Evolutionary conservation across 2,888 invertebrate species (phyloP), one percentile per base, ranked within the genome.

Genomic region (Allacma fusca): DNA sequence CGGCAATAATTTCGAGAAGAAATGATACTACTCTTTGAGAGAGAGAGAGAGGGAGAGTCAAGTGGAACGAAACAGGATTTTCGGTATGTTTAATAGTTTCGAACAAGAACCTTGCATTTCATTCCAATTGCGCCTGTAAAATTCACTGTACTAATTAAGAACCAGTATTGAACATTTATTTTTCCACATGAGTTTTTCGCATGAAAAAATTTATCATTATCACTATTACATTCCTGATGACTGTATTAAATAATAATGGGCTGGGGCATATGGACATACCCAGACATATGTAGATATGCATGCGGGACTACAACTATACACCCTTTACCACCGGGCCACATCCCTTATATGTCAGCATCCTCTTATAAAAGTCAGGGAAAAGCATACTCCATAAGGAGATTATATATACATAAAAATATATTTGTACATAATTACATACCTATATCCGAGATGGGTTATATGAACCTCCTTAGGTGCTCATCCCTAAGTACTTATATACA

Each of bases 201-300:
- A 40, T 21, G 40, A 40, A 70, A 70, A 43, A 50, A 70, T 26
- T 50, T n/a, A 50, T 70, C 70, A 70, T 70, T 70, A 70, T 70
- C 70, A 50, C 70, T 50, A 70, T 70, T 70, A 65, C n/a, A 26
- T 44, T 24, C 12, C 44, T 70, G 50, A 70, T 70, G 70, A 70
- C 70, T 70, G 50, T 70, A 70, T 70, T 70, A 70, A 70, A 50
- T 50, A 19, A 50, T 19, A 50, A 50, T n/a, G n/a, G 50, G 7
- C 16, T 13, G 4, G 50, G 1, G 9, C 34, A 34, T 34, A 9
- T 34, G 9, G 4, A 50, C 2, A 50, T 50, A 50, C 50, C 4
- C 19, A 50, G 1, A n/a, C 50, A 40, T 40, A 9, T 5, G 5
- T 13, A 40, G 40, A 5, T 13, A 40, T 5, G 40, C 40, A 40